Evolutionary conservation across 2,888 invertebrate species (phyloP), one percentile per base, ranked within the genome.

Genomic region (Drosophila demipolita): DNA sequence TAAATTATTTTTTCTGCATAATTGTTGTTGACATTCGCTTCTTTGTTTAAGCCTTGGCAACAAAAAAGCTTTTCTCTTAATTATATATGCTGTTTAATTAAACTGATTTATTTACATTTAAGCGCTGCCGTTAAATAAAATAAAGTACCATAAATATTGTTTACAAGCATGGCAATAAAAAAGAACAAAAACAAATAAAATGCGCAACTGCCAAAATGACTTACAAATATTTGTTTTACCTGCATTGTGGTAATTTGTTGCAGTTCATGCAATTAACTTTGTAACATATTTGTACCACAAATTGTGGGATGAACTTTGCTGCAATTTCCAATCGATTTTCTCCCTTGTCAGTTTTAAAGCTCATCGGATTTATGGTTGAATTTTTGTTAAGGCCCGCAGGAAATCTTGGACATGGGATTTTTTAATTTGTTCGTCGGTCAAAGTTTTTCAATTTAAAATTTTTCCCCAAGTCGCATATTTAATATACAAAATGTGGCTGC

Each of bases 371-470:
- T 83, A 67, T 73, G 71, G 73, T 76, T 69, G 33, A 54, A 58
- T 49, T 73, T 70, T 68, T 52, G 61, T 77, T 69, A 54, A 50
- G 61, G 48, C 45, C 50, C 45, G 23, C 23, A n/a, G 36, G 26
- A 32, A 66, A 66, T 50, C 66, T 70, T 71, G 80, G 53, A 66
- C 53, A 50, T 49, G 66, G 53, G 32, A 54, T 66, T 80, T 85
- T 86, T 88, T 81, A 86, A 85, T 86, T 86, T 90, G 81, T 78
- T 69, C 66, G 71, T 61, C 73, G 73, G 79, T 77, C 79, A 87
- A 86, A 86, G 83, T 86, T 86, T 86, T 86, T 86, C 83, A 86
- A 86, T 86, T 86, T 90, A 85, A 86, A 86, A 87, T 82, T 77
- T 82, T 61, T 78, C 20, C 23, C 63, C 64, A 83, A 89, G 66